A percentile compares a stretch with the other conserved stretches of the same genome.
Evolutionary conservation across 2,888 invertebrate species (phyloP).

Genomic region (Gymnoscelis rufifasciata): DNA sequence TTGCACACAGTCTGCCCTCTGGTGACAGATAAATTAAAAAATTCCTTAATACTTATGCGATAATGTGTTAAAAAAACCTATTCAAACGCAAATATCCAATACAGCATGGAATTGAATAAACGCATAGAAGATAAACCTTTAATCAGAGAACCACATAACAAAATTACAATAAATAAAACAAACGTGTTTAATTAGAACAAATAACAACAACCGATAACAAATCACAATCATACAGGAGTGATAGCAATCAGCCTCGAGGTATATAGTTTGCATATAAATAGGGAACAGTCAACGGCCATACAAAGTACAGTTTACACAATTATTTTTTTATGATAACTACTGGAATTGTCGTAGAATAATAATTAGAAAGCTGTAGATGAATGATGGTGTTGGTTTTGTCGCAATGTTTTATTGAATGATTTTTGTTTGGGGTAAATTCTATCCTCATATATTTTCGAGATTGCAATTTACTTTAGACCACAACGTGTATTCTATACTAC

Average conservation of each 20-base stretch:
- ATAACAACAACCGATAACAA: constrained; percentile 2
- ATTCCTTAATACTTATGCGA: too few relatives aligned
- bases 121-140: too few relatives aligned
- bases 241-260: constrained; percentile 6
- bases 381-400: too few relatives aligned
- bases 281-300: neutral
- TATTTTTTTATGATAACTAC: constrained; percentile 9
- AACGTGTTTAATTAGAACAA: neutral
- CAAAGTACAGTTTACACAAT: constrained; percentile 1
- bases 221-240: constrained; percentile 8
- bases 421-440: too few relatives aligned
- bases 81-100: neutral
- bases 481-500: too few relatives aligned
- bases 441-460: too few relatives aligned
- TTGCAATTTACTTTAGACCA: too few relatives aligned
- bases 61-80: too few relatives aligned
- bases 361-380: neutral
- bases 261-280: constrained; percentile 9
- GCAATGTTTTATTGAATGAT: too few relatives aligned
- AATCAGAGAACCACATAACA: neutral
- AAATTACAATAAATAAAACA: neutral
- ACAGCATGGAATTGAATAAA: too few relatives aligned
- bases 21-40: too few relatives aligned
- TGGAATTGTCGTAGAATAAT: constrained; percentile 3
- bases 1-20: too few relatives aligned